Percentiles rank a stretch among this genome's conserved stretches.
These are phyloP conservation scores for Laupala kohalensis DNA, from an alignment of 1,140 invertebrate species.

Conservation along the genomic window DNA sequence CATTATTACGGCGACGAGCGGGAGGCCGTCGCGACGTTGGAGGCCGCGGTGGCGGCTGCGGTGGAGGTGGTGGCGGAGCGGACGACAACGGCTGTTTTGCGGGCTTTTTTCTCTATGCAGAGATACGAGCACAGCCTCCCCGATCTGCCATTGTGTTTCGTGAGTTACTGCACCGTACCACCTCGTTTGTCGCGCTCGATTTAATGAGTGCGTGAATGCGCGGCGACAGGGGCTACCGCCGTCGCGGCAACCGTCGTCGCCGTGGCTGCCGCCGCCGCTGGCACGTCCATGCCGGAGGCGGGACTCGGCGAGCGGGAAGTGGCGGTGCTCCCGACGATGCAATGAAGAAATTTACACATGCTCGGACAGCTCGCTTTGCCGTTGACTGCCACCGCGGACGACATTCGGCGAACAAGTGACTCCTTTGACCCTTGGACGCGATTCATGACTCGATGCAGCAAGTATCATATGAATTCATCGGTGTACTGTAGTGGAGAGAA, in stretches of 20 bases:
- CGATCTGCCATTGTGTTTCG: neutral
- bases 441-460: no score
- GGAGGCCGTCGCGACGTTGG: neutral
- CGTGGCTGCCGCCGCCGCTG: no score
- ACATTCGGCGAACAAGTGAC: no score
- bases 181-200: neutral
- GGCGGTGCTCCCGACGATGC: neutral
- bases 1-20: neutral
- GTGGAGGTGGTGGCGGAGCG: no score
- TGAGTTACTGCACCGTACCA: neutral
- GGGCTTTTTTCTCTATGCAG: neutral
- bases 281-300: no score
- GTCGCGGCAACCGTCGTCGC: no score
- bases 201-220: neutral
- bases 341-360: neutral
- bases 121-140: neutral
- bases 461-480: no score
- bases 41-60: no score
- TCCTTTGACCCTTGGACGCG: no score
- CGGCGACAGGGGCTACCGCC: neutral
- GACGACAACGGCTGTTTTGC: neutral
- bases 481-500: no score
- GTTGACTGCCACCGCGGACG: no score
- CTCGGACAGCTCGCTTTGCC: neutral
- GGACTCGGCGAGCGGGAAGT: no score